Evolutionary conservation across 2,888 invertebrate species (phyloP), one percentile per base, ranked within the genome.

Genomic region (Papilio protenor): DNA sequence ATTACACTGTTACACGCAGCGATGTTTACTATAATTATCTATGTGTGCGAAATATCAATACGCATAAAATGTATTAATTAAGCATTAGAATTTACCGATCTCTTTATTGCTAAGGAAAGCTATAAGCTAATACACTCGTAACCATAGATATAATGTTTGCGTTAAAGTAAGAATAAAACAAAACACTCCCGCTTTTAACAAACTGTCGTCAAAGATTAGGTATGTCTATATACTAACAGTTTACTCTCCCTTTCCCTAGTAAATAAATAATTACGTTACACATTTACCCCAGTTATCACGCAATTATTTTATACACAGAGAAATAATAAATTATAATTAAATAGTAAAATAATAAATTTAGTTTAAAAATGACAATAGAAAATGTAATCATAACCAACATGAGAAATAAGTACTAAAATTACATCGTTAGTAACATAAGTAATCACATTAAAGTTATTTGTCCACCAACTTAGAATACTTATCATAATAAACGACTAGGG

Each of bases 1-100:
- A 70, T 77, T 69, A 69, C 77, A 61, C 33, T 76, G 55, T 21
- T 55, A 64, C 52, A n/a, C 49, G 64, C 76, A 72, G 52, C 69
- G 12, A 47, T 23, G 6, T 27, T 71, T 49, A 49, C 49, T 23
- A 71, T 47, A 27, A 21, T 45, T 69, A 45, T 45, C 66, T 45
- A n/a, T 45, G 66, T 45, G 21, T 21, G 66, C 21, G 66, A 69
- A 21, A 40, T 66, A 40, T 40, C 8, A 66, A 45, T 69, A 45
- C 21, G 18, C 14, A 45, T 45, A 21, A 12, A 21, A 21, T 69
- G n/a, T 69, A n/a, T 40, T 66, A 12, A 18, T 40, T 66, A 21
- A 69, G n/a, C 45, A 45, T 1, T 45, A 21, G 66, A 45, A 69
- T 45, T n/a, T 45, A 45, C 66, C 45, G n/a, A 40, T 21, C 10